phyloP scores from a whole-genome alignment of 2,797 vertebrate genomes.

The Halcyon leucocephala region DNA sequence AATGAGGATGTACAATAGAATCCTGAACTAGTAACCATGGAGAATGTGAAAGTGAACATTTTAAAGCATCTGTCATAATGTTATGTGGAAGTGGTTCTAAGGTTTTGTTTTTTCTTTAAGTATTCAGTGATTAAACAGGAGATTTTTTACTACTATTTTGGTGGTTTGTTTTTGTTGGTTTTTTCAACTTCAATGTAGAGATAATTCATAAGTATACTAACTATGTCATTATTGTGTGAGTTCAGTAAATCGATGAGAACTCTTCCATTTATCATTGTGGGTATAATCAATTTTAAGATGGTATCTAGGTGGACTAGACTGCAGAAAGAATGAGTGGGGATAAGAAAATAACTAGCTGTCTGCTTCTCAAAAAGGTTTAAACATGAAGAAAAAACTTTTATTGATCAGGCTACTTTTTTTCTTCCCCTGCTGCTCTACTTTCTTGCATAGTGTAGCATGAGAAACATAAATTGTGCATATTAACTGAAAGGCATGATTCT shows the following conservation, averaged over 20 bases:
- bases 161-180: not conserved
- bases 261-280: not conserved
- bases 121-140: not conserved
- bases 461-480: not conserved
- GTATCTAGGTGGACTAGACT: not conserved
- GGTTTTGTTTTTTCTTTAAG: not conserved
- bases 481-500: not conserved
- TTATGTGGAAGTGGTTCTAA: not conserved
- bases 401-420: not conserved
- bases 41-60: not conserved
- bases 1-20: not conserved
- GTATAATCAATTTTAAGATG: slow-evolving; percentile 6
- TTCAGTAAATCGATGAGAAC: slow-evolving; percentile 50
- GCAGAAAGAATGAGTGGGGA: not conserved
- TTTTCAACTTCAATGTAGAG: not conserved
- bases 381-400: not conserved
- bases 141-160: not conserved
- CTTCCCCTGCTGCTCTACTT: not conserved
- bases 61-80: not conserved
- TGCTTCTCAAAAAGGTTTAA: not conserved
- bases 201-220: not conserved
- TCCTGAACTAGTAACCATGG: not conserved
- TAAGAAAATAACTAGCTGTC: not conserved
- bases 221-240: not conserved
- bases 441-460: not conserved